Percentiles rank a stretch among this genome's conserved stretches.
Conservation (phyloP, 1,140 invertebrate genomes). For the Drosophila jambulina region DNA sequence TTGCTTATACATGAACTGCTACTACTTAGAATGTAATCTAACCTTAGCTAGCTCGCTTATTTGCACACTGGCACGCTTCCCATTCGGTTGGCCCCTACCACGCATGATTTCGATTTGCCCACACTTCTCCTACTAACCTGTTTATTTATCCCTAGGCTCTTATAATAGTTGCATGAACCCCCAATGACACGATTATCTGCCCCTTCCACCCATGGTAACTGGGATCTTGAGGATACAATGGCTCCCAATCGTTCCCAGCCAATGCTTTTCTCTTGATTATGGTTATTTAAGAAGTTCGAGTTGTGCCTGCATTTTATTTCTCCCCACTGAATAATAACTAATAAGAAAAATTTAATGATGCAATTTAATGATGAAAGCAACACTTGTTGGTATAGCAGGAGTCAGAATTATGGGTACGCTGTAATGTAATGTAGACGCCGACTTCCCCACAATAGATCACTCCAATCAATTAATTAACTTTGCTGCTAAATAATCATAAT, state of each 20-base stretch:
- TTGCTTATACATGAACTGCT: constrained; percentile 20
- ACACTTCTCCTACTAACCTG: constrained; percentile 2
- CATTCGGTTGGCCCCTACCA: constrained; percentile 12
- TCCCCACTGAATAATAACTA: neutral
- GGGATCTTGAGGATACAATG: neutral
- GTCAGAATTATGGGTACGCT: constrained; percentile 3
- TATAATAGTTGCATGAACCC: constrained; percentile 18
- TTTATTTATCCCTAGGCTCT: constrained; percentile 1
- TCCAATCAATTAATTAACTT: neutral
- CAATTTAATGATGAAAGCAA: neutral
- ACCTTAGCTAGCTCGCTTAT: constrained; percentile 27
- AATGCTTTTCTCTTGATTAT: neutral
- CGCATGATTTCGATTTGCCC: constrained; percentile 21
- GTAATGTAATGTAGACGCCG: neutral
- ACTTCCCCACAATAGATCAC: neutral
- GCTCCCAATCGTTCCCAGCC: neutral
- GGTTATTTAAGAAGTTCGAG: neutral
- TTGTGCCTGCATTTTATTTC: constrained; percentile 6
- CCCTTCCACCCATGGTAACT: neutral
- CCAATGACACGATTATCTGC: neutral
- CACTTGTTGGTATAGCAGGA: neutral
- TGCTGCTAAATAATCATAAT: constrained; percentile 12
- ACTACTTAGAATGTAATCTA: constrained; percentile 19
- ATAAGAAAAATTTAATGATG: no score
- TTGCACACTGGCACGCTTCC: constrained; percentile 39